Percentiles rank a stretch among this genome's conserved stretches.
Evolutionary conservation across 2,113 vertebrate genomes (phyloP).

Genomic region (Scatophagus argus): DNA sequence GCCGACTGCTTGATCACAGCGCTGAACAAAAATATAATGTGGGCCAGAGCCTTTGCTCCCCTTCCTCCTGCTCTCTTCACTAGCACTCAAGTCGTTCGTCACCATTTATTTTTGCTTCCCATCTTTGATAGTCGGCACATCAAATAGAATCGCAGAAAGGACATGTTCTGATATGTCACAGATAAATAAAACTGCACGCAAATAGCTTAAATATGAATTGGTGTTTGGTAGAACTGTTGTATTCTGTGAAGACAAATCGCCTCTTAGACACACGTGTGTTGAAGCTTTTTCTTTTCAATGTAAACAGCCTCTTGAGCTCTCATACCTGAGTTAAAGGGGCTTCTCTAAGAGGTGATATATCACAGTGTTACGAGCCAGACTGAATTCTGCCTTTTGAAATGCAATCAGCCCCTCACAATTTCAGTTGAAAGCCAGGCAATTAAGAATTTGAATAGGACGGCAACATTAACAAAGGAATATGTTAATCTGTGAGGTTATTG

Average conservation of each 20-base stretch:
- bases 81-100: conserved; percentile 75
- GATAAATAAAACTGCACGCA: conserved; percentile 77
- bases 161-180: conserved; percentile 74
- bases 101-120: conserved; percentile 79
- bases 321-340: conserved; percentile 78
- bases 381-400: conserved; percentile 82
- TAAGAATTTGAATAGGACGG: conserved; percentile 76
- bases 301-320: conserved; percentile 83
- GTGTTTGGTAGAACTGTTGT: conserved; percentile 74
- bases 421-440: conserved; percentile 79
- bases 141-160: conserved; percentile 81
- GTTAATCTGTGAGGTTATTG: conserved; percentile 70
- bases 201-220: conserved; percentile 79
- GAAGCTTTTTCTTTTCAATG: conserved; percentile 68
- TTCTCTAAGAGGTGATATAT: conserved; percentile 73
- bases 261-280: conserved; percentile 67
- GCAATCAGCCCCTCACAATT: conserved; percentile 79
- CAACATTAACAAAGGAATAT: conserved; percentile 74
- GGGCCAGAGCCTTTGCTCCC: conserved; percentile 82
- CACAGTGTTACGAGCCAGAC: conserved; percentile 69
- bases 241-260: conserved; percentile 75
- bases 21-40: conserved; percentile 80
- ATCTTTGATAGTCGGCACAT: conserved; percentile 83
- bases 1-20: conserved; percentile 83
- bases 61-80: conserved; percentile 70